These are phyloP conservation scores for Esperia sulphurella DNA, from an alignment of 2,888 invertebrate species.

Conservation along the genomic window DNA sequence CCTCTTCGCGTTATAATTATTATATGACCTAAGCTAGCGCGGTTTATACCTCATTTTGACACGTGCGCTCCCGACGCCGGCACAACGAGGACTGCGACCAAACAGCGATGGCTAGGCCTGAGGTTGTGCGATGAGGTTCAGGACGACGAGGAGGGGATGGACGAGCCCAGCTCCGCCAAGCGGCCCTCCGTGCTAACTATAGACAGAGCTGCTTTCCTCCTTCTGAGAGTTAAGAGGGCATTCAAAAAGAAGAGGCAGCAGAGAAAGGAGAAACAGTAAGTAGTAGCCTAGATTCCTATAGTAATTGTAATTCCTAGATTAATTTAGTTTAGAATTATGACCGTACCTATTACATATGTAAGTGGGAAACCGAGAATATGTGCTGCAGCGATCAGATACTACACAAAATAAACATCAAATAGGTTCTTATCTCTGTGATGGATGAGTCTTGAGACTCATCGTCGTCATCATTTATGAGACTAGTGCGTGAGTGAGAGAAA, in stretches of 20 bases:
- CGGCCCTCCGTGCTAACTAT: constrained; percentile 87
- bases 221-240: constrained; percentile 92
- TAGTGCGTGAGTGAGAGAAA: too few relatives aligned
- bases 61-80: constrained; percentile 26
- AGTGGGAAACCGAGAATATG: too few relatives aligned
- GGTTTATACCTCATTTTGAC: not conserved
- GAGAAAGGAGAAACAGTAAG: constrained; percentile 92
- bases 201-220: constrained; percentile 92
- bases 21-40: not conserved
- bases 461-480: too few relatives aligned
- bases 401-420: too few relatives aligned
- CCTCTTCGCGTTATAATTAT: not conserved
- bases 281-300: too few relatives aligned
- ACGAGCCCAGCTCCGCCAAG: constrained; percentile 68
- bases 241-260: constrained; percentile 94
- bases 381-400: too few relatives aligned
- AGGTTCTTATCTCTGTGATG: too few relatives aligned
- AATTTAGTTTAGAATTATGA: too few relatives aligned
- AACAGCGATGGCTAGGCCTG: constrained; percentile 76
- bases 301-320: too few relatives aligned
- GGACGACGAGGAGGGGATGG: constrained; percentile 65
- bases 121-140: constrained; percentile 74
- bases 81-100: constrained; percentile 63
- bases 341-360: too few relatives aligned
- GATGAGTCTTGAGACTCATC: too few relatives aligned